These are phyloP conservation scores for Rhinichthys klamathensis DNA, from an alignment of 2,113 vertebrate genomes.

Conservation along the genomic window DNA sequence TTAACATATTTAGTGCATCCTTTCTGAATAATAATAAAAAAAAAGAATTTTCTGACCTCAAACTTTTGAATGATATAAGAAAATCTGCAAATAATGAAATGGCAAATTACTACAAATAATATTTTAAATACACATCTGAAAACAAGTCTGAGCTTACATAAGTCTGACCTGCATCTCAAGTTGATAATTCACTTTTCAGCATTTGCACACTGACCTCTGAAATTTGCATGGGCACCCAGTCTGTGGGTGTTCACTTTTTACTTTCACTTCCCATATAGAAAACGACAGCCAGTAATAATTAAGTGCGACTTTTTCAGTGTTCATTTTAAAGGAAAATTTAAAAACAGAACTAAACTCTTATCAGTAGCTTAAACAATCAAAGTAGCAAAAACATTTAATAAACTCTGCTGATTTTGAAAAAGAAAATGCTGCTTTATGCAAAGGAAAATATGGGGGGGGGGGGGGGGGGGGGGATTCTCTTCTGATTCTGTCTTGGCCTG, in stretches of 20 bases:
- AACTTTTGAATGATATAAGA: no score
- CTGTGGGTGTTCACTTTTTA: neutral
- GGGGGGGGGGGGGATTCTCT: no score
- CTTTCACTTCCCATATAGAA: neutral
- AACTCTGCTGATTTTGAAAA: no score
- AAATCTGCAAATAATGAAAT: neutral
- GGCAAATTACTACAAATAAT: neutral
- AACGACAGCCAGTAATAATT: neutral
- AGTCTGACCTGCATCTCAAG: neutral
- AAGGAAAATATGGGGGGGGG: neutral
- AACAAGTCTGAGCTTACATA: neutral
- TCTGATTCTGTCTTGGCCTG: neutral
- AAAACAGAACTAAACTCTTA: neutral
- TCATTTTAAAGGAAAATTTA: neutral
- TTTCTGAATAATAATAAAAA: neutral
- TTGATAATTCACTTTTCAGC: neutral
- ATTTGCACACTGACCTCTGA: constrained; percentile 5
- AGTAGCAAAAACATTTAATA: neutral
- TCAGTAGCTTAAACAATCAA: neutral
- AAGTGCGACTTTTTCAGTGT: no score
- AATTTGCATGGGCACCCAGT: neutral
- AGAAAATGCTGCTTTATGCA: neutral
- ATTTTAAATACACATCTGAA: neutral
- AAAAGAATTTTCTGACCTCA: neutral
- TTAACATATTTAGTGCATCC: neutral